Evolutionary conservation across 2,888 invertebrate genomes (phyloP).

Genomic region (Pyrgus malvae): DNA sequence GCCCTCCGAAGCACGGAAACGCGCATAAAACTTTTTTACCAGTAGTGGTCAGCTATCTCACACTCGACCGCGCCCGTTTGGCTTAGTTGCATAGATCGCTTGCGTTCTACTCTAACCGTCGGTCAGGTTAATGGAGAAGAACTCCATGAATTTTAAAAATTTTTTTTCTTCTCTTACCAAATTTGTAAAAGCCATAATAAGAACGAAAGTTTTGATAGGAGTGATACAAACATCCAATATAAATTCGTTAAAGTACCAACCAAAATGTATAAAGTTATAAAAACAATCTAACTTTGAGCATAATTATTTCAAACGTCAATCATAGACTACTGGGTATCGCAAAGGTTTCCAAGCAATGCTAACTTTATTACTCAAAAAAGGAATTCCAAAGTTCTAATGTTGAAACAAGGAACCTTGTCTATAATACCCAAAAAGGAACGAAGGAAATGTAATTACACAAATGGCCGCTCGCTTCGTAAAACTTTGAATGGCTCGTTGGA

Average conservation of each 20-base stretch:
- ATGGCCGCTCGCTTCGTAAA: conserved; percentile 6
- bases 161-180: too few relatives aligned
- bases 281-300: background rate
- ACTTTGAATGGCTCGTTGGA: conserved; percentile 8
- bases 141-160: too few relatives aligned
- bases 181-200: too few relatives aligned
- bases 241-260: background rate
- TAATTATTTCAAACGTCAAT: conserved; percentile 3
- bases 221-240: background rate
- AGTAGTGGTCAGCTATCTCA: too few relatives aligned
- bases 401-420: conserved; percentile 1
- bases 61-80: too few relatives aligned
- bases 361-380: conserved; percentile 4
- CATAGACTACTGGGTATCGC: background rate
- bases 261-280: background rate
- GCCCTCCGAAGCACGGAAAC: too few relatives aligned
- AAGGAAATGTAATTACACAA: conserved; percentile 8
- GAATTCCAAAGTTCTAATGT: conserved; percentile 1
- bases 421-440: conserved; percentile 7
- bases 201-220: too few relatives aligned
- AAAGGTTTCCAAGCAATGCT: background rate
- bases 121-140: too few relatives aligned
- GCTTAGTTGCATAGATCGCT: too few relatives aligned
- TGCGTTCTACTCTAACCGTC: too few relatives aligned
- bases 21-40: too few relatives aligned